Evolutionary conservation across 2,888 invertebrate species (phyloP), one percentile per base, ranked within the genome.

Genomic region (Pheosia gnoma): DNA sequence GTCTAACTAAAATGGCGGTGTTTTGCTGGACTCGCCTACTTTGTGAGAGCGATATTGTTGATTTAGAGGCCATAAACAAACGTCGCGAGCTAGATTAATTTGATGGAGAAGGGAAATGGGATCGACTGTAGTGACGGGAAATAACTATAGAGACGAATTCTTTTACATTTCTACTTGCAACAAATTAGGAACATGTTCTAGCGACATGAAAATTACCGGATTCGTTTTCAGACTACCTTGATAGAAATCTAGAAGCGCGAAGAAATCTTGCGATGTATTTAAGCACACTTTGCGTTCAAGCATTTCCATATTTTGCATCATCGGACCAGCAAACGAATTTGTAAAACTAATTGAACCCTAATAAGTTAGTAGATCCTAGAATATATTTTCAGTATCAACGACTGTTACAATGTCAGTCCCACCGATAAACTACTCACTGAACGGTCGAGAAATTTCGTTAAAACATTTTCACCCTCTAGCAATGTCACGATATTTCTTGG

Each of bases 1-100:
- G 71, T 71, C 73, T 70, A 63, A 61, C 65, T 60, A 59, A 66
- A 72, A 59, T 55, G 64, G 41, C 37, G 61, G 60, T 68, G 68
- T 61, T 64, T 65, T 59, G 71, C 61, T 57, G 70, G 70, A 68
- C 70, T 67, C 63, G 70, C 63, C 61, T 63, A 37, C 39, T 37
- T 62, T 53, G 57, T 66, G 54, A 63, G 68, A 59, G 71, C 66
- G 62, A 71, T 71, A 62, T 43, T 55, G 58, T 57, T 71, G 63
- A 68, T 62, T 66, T 59, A 62, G 61, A 59, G 57, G 58, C 47
- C 60, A 51, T 63, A 69, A 63, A 66, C 60, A 67, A 62, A 59
- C 45, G 61, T 57, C 57, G 49, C 51, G 58, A 57, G 62, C 66
- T 59, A 73, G 61, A 59, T 53, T 43, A 61, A 67, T 68, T 57